Evolutionary conservation across 2,797 vertebrate species (phyloP).

Genomic region (Phoebastria nigripes): DNA sequence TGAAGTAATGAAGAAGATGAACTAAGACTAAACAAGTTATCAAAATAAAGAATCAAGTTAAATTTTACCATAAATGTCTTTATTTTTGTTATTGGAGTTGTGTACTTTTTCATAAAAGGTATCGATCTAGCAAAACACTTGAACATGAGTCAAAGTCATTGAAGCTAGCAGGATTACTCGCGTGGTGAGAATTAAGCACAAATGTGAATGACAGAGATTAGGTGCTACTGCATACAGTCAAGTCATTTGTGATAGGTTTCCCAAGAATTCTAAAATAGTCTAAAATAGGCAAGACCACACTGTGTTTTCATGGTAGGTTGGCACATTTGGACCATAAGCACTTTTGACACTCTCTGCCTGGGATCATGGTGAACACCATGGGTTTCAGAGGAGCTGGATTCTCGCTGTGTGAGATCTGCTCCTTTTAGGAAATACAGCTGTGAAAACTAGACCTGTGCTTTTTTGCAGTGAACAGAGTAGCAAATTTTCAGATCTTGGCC

Average conservation of each 20-base stretch:
- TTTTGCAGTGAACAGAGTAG: not conserved
- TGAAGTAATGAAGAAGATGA: not conserved
- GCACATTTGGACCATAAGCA: not conserved
- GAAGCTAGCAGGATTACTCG: not conserved
- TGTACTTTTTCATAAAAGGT: conserved; percentile 56
- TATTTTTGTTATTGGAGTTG: conserved; percentile 40
- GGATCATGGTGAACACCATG: not conserved
- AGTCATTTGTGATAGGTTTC: not conserved
- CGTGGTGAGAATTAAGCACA: conserved; percentile 27
- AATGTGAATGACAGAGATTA: conserved; percentile 20
- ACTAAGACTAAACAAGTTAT: not conserved
- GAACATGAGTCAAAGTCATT: conserved; percentile 1
- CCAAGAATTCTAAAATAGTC: not conserved
- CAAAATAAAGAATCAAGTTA: conserved; percentile 6
- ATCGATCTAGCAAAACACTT: conserved; percentile 40
- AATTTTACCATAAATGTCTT: conserved; percentile 53
- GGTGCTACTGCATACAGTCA: conserved; percentile 33
- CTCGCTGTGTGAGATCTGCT: not conserved
- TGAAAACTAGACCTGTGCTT: not conserved
- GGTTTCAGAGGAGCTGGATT: not conserved
- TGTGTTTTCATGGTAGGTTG: conserved; percentile 3
- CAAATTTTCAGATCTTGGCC: conserved; percentile 24
- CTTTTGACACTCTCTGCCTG: not conserved
- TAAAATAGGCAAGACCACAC: conserved; percentile 13
- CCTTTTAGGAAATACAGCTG: not conserved